phyloP scores from a whole-genome alignment of 2,797 vertebrate species.

The Sebastes cheni region DNA sequence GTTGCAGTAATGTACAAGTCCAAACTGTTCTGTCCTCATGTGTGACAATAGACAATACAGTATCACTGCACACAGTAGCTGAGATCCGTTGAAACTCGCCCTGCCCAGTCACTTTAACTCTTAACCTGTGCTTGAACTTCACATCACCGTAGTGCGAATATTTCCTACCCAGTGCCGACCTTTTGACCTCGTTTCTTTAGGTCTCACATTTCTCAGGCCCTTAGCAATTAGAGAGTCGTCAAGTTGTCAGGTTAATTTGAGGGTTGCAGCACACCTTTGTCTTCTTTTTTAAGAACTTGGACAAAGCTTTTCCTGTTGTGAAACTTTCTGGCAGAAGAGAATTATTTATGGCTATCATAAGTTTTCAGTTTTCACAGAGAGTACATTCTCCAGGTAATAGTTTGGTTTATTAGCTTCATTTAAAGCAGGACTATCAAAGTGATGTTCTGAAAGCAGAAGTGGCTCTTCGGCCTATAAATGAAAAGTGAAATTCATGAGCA shows the following conservation, averaged over 20 bases:
- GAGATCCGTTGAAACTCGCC: slow-evolving; percentile 47
- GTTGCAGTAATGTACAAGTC: slow-evolving; percentile 49
- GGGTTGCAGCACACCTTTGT: slow-evolving; percentile 26
- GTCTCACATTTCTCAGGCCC: slow-evolving; percentile 45
- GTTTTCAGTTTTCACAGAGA: background rate
- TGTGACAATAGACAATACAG: slow-evolving; percentile 32
- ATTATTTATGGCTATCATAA: background rate
- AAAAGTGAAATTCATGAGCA: background rate
- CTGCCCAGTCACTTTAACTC: slow-evolving; percentile 16
- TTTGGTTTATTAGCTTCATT: background rate
- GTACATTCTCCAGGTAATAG: background rate
- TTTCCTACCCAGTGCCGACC: background rate
- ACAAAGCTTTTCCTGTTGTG: slow-evolving; percentile 9
- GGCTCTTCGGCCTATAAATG: background rate
- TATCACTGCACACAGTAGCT: slow-evolving; percentile 13
- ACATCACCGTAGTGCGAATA: background rate
- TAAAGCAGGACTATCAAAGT: background rate
- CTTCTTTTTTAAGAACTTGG: background rate
- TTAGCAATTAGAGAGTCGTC: slow-evolving; percentile 24
- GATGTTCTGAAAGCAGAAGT: background rate
- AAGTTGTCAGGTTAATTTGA: slow-evolving; percentile 33
- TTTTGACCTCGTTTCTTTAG: slow-evolving; percentile 31
- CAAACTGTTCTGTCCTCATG: slow-evolving; percentile 33
- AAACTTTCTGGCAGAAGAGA: background rate
- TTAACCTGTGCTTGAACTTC: slow-evolving; percentile 41